Evolutionary conservation across 2,797 vertebrate genomes (phyloP).

Genomic region (Sandelia bainsii): DNA sequence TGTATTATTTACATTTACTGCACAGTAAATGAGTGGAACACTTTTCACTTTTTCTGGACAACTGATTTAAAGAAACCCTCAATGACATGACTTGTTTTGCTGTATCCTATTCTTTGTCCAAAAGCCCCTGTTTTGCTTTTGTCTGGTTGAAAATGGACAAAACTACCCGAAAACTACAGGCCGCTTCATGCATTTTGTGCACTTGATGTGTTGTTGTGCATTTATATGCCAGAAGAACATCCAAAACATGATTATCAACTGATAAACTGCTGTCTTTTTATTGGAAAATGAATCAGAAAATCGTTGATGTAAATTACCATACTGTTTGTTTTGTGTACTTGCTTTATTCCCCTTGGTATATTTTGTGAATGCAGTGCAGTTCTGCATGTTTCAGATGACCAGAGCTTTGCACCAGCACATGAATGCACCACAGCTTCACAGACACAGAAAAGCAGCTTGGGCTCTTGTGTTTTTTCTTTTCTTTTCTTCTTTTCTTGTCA

Average conservation of each 20-base stretch:
- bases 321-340: background rate
- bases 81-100: background rate
- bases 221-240: slow-evolving; percentile 17
- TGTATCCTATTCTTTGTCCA: slow-evolving; percentile 1
- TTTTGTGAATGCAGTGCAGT: background rate
- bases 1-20: background rate
- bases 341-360: background rate
- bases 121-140: slow-evolving; percentile 14
- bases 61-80: background rate
- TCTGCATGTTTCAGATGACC: slow-evolving; percentile 6
- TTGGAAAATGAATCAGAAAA: background rate
- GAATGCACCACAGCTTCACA: slow-evolving; percentile 1
- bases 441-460: slow-evolving; percentile 1
- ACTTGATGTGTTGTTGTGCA: slow-evolving; percentile 3
- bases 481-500: slow-evolving; percentile 14
- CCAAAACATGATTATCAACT: slow-evolving; percentile 3
- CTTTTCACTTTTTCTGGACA: background rate
- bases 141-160: slow-evolving; percentile 20
- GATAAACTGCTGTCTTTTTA: background rate
- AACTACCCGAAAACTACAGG: too few relatives aligned
- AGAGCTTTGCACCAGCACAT: background rate
- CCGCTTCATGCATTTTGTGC: background rate
- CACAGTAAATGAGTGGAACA: background rate
- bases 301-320: background rate
- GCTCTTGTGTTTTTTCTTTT: background rate